A percentile compares a stretch with the other conserved stretches of the same genome.
These are phyloP conservation scores for Phanerotoma sp. DNA, from an alignment of 2,888 invertebrate genomes.

Conservation along the genomic window DNA sequence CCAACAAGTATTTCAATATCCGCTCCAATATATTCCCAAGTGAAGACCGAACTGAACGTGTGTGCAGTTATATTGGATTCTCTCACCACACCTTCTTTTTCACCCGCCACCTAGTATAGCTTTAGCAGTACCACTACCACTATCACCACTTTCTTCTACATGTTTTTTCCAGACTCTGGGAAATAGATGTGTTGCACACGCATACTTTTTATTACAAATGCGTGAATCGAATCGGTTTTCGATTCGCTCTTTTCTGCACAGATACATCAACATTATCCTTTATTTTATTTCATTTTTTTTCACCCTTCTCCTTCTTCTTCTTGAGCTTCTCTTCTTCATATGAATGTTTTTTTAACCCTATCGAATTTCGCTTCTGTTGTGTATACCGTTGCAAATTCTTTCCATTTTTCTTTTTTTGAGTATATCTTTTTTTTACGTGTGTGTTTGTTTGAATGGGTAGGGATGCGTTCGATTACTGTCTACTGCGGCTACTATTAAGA, in stretches of 20 bases:
- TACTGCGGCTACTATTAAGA: too few relatives aligned
- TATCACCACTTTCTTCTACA: slow-evolving; percentile 25
- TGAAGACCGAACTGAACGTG: slow-evolving; percentile 40
- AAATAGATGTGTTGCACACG: slow-evolving; percentile 16
- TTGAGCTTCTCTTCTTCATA: neutral
- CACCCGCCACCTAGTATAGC: too few relatives aligned
- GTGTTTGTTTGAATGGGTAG: neutral
- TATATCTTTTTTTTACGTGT: neutral
- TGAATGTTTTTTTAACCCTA: neutral
- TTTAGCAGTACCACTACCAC: too few relatives aligned
- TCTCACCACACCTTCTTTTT: slow-evolving; percentile 31
- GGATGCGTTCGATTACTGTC: too few relatives aligned
- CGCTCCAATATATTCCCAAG: slow-evolving; percentile 54
- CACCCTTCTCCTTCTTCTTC: slow-evolving; percentile 3
- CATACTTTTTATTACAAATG: slow-evolving; percentile 14
- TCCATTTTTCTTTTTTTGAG: neutral
- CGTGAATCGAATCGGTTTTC: slow-evolving; percentile 1
- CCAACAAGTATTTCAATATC: slow-evolving; percentile 57
- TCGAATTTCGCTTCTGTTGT: slow-evolving; percentile 14
- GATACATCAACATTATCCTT: neutral
- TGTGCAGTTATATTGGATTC: slow-evolving; percentile 55
- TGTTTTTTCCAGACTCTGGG: neutral
- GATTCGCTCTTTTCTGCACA: too few relatives aligned
- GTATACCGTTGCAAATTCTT: slow-evolving; percentile 1
- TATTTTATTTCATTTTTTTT: slow-evolving; percentile 8